These are phyloP conservation scores for Calypte anna DNA, from an alignment of 2,113 vertebrate species.

Conservation along the genomic window DNA sequence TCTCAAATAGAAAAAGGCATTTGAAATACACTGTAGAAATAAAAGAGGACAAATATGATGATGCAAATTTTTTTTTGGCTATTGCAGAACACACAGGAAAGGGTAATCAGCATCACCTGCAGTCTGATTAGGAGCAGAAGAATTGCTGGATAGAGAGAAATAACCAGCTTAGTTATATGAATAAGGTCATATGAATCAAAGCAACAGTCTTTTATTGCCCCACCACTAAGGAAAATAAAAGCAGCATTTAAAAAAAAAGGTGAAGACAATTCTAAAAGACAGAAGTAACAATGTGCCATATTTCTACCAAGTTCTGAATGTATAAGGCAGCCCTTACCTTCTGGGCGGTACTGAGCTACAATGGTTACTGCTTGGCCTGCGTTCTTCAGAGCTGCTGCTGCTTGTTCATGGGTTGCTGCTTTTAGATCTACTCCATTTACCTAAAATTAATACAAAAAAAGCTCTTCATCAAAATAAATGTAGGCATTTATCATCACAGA, in stretches of 20 bases:
- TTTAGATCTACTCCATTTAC: constrained; percentile 94
- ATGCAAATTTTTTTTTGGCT: not conserved
- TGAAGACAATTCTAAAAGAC: not conserved
- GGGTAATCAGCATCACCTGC: not conserved
- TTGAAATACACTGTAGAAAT: not conserved
- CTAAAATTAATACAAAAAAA: constrained; percentile 69
- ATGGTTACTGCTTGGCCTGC: constrained; percentile 97
- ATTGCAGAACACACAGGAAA: not conserved
- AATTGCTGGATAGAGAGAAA: not conserved
- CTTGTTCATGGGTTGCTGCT: constrained; percentile 94
- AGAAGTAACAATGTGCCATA: not conserved
- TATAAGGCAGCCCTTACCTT: constrained; percentile 80
- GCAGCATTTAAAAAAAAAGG: not conserved
- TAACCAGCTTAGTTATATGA: not conserved
- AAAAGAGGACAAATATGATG: not conserved
- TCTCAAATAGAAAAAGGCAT: not conserved
- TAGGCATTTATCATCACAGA: not conserved
- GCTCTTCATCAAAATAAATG: constrained; percentile 9
- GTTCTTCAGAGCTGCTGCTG: constrained; percentile 92
- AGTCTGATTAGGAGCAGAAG: not conserved
- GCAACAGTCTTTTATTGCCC: not conserved
- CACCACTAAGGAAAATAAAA: not conserved
- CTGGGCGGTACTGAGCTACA: constrained; percentile 94
- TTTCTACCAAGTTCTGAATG: not conserved
- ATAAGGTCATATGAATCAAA: not conserved